Evolutionary conservation across 1,140 invertebrate species (phyloP).

Genomic region (Chlorops oryzae): DNA sequence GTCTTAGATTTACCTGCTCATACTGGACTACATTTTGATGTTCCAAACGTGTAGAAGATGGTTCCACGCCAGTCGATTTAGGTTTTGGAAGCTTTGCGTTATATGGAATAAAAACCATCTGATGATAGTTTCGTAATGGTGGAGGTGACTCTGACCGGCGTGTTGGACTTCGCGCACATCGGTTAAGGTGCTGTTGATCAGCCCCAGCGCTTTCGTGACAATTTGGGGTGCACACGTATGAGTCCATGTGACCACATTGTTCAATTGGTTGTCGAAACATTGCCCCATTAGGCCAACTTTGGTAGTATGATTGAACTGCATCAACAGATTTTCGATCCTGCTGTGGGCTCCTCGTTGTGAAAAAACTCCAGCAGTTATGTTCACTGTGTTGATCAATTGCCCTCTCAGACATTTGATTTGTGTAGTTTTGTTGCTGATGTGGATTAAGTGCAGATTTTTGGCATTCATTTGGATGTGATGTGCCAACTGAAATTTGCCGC

Average conservation of each 20-base stretch:
- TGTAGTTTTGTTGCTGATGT: conserved; percentile 17
- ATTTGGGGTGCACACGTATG: conserved; percentile 39
- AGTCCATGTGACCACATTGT: conserved; percentile 31
- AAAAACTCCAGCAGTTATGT: conserved; percentile 47
- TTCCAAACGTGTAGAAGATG: no score
- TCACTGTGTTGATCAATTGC: conserved; percentile 35
- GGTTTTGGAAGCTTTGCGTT: no score
- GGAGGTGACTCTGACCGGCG: conserved; percentile 60
- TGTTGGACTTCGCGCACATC: conserved; percentile 46
- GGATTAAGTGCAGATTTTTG: no score
- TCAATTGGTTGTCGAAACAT: conserved; percentile 48
- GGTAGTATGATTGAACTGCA: conserved; percentile 50
- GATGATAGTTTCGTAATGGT: conserved; percentile 58
- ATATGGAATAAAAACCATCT: conserved; percentile 71
- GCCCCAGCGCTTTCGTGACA: conserved; percentile 39
- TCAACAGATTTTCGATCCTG: no score
- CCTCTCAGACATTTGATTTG: conserved; percentile 16
- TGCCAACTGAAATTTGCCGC: no score
- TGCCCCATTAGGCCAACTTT: conserved; percentile 47
- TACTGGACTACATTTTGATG: conserved; percentile 43
- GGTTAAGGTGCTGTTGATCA: conserved; percentile 42
- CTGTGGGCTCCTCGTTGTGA: no score
- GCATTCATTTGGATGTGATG: no score
- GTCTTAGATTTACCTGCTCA: no score
- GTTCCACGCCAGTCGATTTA: no score